Conservation (phyloP, 2,113 vertebrate species). For the Willisornis vidua region DNA sequence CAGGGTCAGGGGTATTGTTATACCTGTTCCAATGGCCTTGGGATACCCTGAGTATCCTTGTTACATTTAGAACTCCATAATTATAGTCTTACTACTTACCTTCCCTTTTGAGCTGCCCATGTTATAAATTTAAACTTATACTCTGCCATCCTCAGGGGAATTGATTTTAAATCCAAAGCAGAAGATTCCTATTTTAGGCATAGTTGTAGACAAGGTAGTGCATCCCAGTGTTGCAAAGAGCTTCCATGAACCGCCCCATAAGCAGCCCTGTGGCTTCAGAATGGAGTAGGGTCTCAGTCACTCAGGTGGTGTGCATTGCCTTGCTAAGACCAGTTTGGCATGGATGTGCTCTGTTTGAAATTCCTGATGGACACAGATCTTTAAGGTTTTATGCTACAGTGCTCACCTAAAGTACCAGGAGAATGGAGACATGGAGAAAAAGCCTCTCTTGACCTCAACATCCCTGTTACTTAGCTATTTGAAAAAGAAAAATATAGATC, state of each 20-base stretch:
- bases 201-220: too few species aligned
- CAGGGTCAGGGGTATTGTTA: background rate
- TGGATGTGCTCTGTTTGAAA: background rate
- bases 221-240: background rate
- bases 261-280: background rate
- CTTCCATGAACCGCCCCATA: background rate
- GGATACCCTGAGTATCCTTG: background rate
- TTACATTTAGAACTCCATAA: background rate
- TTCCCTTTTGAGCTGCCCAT: background rate
- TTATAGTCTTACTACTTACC: background rate
- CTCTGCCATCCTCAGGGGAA: background rate
- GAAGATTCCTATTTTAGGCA: background rate
- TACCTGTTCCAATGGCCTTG: background rate
- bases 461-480: too few species aligned
- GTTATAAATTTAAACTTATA: background rate
- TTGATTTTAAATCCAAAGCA: background rate
- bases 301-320: fast-evolving
- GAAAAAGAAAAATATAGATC: too few species aligned
- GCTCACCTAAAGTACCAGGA: too few species aligned
- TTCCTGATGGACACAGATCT: background rate
- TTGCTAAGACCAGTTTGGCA: background rate
- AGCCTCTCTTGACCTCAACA: too few species aligned
- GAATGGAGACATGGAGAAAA: too few species aligned
- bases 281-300: background rate
- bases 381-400: background rate